Evolutionary conservation across 2,113 vertebrate genomes (phyloP).

Genomic region (Rattus rattus): DNA sequence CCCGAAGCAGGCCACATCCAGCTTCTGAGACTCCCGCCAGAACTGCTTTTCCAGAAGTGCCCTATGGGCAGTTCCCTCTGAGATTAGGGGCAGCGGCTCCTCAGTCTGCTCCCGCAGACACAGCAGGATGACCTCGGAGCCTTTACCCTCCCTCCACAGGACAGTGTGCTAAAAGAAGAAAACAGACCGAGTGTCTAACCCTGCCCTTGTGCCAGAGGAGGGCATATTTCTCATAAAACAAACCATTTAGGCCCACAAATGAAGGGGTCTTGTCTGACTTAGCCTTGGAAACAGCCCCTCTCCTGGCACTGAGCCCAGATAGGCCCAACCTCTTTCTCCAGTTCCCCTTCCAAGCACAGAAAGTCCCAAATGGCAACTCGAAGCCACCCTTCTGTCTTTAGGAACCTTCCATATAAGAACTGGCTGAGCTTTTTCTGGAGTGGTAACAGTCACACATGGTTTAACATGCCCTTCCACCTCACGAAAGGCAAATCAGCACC

Average conservation of each 20-base stretch:
- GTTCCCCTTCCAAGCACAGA: conserved; percentile 74
- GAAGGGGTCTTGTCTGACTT: conserved; percentile 75
- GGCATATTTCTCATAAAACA: conserved; percentile 71
- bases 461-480: not conserved
- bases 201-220: conserved; percentile 68
- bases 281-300: conserved; percentile 56
- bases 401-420: conserved; percentile 62
- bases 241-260: conserved; percentile 66
- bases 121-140: conserved; percentile 40
- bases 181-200: conserved; percentile 39
- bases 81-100: conserved; percentile 27
- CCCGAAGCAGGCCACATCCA: not conserved
- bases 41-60: conserved; percentile 23
- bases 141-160: conserved; percentile 28
- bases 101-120: conserved; percentile 21
- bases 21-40: conserved; percentile 31
- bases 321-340: conserved; percentile 69
- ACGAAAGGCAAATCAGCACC: not conserved
- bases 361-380: conserved; percentile 69
- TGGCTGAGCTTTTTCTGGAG: conserved; percentile 56
- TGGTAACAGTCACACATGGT: conserved; percentile 54
- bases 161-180: conserved; percentile 68
- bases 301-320: conserved; percentile 42
- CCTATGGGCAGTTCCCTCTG: conserved; percentile 30
- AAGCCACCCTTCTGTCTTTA: conserved; percentile 66